These are phyloP conservation scores for Pangasius macronema DNA, from an alignment of 2,797 vertebrate species.

Conservation along the genomic window DNA sequence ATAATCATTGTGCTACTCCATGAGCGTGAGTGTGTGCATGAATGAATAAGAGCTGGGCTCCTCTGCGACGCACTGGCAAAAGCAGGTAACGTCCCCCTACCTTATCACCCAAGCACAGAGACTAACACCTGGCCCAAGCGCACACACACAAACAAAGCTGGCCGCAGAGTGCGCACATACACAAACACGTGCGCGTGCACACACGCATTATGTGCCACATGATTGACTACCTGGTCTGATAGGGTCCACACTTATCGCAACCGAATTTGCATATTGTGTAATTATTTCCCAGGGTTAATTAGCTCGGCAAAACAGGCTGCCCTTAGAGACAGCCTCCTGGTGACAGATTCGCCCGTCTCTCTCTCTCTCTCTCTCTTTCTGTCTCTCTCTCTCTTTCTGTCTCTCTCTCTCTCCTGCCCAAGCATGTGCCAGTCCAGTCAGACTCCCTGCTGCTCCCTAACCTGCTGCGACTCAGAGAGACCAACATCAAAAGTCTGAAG, in stretches of 20 bases:
- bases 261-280: conserved; percentile 97
- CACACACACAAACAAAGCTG: conserved; percentile 33
- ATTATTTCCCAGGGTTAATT: conserved; percentile 99
- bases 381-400: conserved; percentile 42
- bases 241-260: conserved; percentile 91
- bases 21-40: conserved; percentile 1
- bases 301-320: conserved; percentile 85
- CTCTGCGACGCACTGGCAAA: conserved; percentile 50
- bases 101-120: conserved; percentile 79
- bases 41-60: conserved; percentile 36
- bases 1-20: neutral
- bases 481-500: conserved; percentile 36
- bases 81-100: conserved; percentile 74
- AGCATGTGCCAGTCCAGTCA: conserved; percentile 42
- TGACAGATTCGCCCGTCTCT: conserved; percentile 82
- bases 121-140: conserved; percentile 67
- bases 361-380: conserved; percentile 20
- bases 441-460: conserved; percentile 38
- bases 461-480: conserved; percentile 25
- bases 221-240: conserved; percentile 91
- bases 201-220: conserved; percentile 74
- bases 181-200: conserved; percentile 55
- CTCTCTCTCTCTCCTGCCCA: conserved; percentile 47
- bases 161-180: neutral
- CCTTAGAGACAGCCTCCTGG: conserved; percentile 88